Conservation (phyloP, 1,140 invertebrate species). For the Drosophila parvula region DNA sequence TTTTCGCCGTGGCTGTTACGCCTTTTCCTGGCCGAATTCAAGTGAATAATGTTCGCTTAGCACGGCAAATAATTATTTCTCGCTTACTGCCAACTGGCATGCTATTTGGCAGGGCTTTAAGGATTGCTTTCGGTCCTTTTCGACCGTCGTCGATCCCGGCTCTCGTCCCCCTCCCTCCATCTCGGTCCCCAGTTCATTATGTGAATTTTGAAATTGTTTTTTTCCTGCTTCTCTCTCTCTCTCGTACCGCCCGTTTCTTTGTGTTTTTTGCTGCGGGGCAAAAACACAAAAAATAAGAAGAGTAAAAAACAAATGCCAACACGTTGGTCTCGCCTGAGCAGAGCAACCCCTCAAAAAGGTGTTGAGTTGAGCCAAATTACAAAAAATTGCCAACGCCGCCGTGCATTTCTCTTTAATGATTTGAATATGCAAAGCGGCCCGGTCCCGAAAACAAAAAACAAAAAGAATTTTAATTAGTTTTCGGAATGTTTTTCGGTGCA, state of each 20-base stretch:
- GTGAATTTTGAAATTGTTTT: constrained; percentile 69
- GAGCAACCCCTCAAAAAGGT: constrained; percentile 60
- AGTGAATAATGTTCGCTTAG: constrained; percentile 79
- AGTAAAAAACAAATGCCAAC: constrained; percentile 61
- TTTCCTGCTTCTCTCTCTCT: constrained; percentile 13
- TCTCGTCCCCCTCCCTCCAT: background rate
- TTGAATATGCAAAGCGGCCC: constrained; percentile 46
- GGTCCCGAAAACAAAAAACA: constrained; percentile 13
- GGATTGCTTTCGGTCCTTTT: constrained; percentile 40
- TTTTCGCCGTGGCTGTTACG: constrained; percentile 57
- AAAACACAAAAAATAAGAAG: constrained; percentile 16
- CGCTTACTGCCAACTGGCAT: constrained; percentile 74
- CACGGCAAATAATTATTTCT: constrained; percentile 83
- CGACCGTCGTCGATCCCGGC: constrained; percentile 10
- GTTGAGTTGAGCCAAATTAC: constrained; percentile 67
- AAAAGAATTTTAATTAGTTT: constrained; percentile 79
- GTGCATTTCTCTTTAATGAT: constrained; percentile 66
- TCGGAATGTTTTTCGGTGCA: constrained; percentile 43
- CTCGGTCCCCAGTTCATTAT: constrained; percentile 66
- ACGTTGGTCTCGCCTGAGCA: constrained; percentile 45
- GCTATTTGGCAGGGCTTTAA: constrained; percentile 74
- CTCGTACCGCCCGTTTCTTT: constrained; percentile 24
- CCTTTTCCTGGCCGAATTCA: constrained; percentile 45
- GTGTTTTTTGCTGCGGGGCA: constrained; percentile 60
- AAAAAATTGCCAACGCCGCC: constrained; percentile 38